Evolutionary conservation across 2,113 vertebrate genomes (phyloP), one percentile per base, ranked within the genome.

Genomic region (Kryptolebias marmoratus): DNA sequence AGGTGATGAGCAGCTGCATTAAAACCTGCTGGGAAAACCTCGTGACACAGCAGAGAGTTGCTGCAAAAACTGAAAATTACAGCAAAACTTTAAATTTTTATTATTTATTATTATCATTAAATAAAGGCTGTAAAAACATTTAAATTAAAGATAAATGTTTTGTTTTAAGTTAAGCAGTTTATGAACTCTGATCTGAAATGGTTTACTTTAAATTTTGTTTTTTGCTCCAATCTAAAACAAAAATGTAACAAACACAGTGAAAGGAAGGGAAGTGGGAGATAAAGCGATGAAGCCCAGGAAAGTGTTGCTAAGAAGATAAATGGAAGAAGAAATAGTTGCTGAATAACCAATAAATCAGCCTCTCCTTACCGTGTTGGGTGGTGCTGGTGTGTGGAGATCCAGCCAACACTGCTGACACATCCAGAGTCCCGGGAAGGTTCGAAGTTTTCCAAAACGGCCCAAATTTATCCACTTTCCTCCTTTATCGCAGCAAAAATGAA

Each of bases 331-430:
- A 58, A 36, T 27, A 64, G 39, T 36, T 63, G 56, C 36, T 66
- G 45, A 57, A 78, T 45, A 28, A 73, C 47, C n/a, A 58, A 42
- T 69, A 48, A 77, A 78, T 76, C 60, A 70, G 4, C 42, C 48
- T 57, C 53, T 54, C 53, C 52, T 63, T 62, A 4, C 45, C 1
- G 14, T 48, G 53, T 28, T 39, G 48, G 18, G 55, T 56, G 53
- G 31, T 54, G 75, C 18, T 13, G 15, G 56, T 28, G 71, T 63
- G 68, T 22, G 47, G 48, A 73, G 58, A 79, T 82, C 65, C 28
- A 10, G 79, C 55, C 60, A 70, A 62, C 70, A 39, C 70, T 81
- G 60, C 78, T 53, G 66, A 67, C 36, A n/a, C 42, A 71, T 27
- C 32, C 55, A 62, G 64, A 48, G 30, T 9, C 5, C 9, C 7